phyloP scores from a whole-genome alignment of 2,113 vertebrate genomes.

The Pagrus major region DNA sequence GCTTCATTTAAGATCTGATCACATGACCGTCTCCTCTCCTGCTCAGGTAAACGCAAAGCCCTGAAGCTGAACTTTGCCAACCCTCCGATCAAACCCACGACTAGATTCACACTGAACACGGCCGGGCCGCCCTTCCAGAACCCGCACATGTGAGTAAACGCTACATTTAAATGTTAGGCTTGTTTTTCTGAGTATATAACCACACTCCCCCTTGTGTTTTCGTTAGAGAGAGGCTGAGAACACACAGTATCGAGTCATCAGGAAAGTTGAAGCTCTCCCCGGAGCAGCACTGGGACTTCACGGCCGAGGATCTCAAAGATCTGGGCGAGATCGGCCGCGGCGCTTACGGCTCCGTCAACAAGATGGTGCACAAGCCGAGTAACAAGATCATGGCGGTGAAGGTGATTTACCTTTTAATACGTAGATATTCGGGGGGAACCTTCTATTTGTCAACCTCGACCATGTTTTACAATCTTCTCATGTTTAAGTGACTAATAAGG shows the following conservation, averaged over 20 bases:
- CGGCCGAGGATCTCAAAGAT: conserved; percentile 98
- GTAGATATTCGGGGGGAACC: no score
- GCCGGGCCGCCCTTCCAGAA: conserved; percentile 94
- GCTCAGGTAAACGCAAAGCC: conserved; percentile 98
- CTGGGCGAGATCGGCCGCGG: conserved; percentile 98
- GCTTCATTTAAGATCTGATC: neutral
- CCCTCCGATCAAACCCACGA: conserved; percentile 95
- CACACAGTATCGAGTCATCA: conserved; percentile 99
- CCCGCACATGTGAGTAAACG: conserved; percentile 93
- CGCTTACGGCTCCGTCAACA: conserved; percentile 99
- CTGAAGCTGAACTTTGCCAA: conserved; percentile 99
- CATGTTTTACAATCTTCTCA: no score
- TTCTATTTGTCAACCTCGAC: no score
- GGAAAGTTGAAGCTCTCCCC: conserved; percentile 99
- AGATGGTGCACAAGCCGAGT: conserved; percentile 99
- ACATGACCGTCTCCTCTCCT: conserved; percentile 50
- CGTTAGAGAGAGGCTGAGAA: conserved; percentile 95
- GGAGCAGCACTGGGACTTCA: conserved; percentile 99
- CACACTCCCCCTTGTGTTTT: no score
- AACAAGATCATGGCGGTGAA: conserved; percentile 99
- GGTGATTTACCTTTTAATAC: conserved; percentile 80
- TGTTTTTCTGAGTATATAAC: neutral
- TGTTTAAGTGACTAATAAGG: no score
- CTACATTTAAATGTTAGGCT: neutral
- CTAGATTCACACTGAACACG: conserved; percentile 95